phyloP scores from a whole-genome alignment of 2,888 invertebrate genomes.

The Parascotia fuliginaria region DNA sequence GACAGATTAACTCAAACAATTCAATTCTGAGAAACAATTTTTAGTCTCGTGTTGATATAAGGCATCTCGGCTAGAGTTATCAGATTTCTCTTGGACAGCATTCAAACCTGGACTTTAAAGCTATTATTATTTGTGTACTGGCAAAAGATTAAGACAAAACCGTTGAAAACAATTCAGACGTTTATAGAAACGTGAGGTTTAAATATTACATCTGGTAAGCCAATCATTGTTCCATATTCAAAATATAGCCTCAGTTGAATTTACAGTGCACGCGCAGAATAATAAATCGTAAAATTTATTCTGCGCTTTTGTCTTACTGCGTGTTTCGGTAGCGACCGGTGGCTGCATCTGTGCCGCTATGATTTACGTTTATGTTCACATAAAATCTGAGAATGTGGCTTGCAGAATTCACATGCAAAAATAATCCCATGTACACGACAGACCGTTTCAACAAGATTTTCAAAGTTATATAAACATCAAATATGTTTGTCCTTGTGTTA shows the following conservation, averaged over 20 bases:
- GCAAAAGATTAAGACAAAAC: too few species aligned
- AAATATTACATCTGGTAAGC: neutral
- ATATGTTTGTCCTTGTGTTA: neutral
- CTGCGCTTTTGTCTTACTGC: slow-evolving; percentile 35
- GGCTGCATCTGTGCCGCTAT: slow-evolving; percentile 37
- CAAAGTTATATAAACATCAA: neutral
- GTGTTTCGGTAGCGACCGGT: slow-evolving; percentile 49
- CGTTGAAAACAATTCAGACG: too few species aligned
- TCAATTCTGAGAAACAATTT: too few species aligned
- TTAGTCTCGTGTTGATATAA: too few species aligned
- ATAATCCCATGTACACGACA: slow-evolving; percentile 10
- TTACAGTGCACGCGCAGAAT: slow-evolving; percentile 1
- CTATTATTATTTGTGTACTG: too few species aligned
- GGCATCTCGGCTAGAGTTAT: too few species aligned
- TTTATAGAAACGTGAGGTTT: neutral
- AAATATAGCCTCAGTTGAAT: neutral
- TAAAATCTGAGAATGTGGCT: slow-evolving; percentile 58
- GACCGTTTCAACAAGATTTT: slow-evolving; percentile 8
- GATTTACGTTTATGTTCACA: slow-evolving; percentile 64
- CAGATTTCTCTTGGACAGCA: too few species aligned
- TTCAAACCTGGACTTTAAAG: too few species aligned
- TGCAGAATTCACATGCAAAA: slow-evolving; percentile 27
- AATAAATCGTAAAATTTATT: slow-evolving; percentile 28
- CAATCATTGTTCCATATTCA: neutral
- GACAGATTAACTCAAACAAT: slow-evolving; percentile 32